Percentiles rank a stretch among this genome's conserved stretches.
These are phyloP conservation scores for Triops longicaudatus DNA, from an alignment of 1,140 invertebrate genomes.

Conservation along the genomic window DNA sequence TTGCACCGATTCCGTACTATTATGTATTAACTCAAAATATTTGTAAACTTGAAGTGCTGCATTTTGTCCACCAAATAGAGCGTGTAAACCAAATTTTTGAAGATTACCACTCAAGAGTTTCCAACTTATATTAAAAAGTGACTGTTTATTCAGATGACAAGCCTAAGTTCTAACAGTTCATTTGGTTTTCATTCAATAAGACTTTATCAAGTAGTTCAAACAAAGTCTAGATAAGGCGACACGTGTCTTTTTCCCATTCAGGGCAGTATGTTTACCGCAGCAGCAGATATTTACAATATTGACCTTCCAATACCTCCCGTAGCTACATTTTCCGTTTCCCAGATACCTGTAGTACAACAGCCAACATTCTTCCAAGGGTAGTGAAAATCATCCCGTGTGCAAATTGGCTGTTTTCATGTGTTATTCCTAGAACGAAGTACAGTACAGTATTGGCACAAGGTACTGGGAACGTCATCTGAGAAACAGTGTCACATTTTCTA, in stretches of 20 bases:
- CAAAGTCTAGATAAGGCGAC: not conserved
- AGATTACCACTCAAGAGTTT: not conserved
- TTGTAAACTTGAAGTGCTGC: too few species aligned
- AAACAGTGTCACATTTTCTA: not conserved
- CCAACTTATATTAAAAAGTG: not conserved
- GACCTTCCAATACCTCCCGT: not conserved
- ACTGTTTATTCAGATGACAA: not conserved
- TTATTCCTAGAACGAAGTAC: not conserved
- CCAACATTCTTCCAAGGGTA: not conserved
- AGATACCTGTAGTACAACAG: constrained; percentile 9
- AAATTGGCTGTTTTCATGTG: too few species aligned
- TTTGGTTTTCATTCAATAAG: not conserved
- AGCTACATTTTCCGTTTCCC: not conserved
- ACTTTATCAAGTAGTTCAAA: not conserved
- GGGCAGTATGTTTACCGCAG: not conserved
- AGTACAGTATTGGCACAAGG: not conserved
- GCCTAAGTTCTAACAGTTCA: not conserved
- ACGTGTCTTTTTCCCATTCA: not conserved
- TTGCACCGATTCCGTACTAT: too few species aligned
- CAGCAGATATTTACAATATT: not conserved
- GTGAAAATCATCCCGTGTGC: too few species aligned
- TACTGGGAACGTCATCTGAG: not conserved
- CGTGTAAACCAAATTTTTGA: too few species aligned
- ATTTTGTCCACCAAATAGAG: too few species aligned
- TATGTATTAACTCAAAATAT: too few species aligned